Evolutionary conservation across 2,797 vertebrate genomes (phyloP).

Genomic region (Smutsia gigantea): DNA sequence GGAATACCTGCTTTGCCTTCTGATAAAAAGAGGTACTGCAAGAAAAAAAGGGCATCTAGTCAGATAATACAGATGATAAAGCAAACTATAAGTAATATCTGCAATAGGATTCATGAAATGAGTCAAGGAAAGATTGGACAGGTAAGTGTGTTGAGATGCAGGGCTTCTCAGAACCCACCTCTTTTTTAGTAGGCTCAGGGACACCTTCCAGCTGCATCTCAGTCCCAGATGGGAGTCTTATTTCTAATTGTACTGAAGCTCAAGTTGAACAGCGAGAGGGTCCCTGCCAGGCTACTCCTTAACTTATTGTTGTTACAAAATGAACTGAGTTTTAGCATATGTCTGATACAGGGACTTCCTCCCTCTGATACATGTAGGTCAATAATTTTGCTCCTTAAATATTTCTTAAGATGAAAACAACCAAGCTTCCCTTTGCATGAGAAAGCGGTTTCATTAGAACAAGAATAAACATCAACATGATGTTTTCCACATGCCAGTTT

Average conservation of each 20-base stretch:
- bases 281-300: background rate
- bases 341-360: background rate
- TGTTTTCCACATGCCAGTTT: background rate
- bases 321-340: background rate
- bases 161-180: background rate
- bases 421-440: background rate
- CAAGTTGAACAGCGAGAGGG: background rate
- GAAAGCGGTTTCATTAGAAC: background rate
- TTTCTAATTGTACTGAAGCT: background rate
- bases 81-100: background rate
- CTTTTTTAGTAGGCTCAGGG: background rate
- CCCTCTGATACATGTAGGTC: background rate
- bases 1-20: background rate
- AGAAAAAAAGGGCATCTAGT: background rate
- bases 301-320: background rate
- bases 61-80: background rate
- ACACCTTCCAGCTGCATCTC: too few relatives aligned
- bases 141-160: background rate
- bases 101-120: background rate
- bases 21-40: background rate
- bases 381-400: background rate
- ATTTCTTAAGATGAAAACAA: constrained; percentile 13
- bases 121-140: background rate
- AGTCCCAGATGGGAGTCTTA: background rate
- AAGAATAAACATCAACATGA: background rate